Base-by-base conservation (phyloP, 2,113 vertebrate genomes). In the Martes martes region DNA sequence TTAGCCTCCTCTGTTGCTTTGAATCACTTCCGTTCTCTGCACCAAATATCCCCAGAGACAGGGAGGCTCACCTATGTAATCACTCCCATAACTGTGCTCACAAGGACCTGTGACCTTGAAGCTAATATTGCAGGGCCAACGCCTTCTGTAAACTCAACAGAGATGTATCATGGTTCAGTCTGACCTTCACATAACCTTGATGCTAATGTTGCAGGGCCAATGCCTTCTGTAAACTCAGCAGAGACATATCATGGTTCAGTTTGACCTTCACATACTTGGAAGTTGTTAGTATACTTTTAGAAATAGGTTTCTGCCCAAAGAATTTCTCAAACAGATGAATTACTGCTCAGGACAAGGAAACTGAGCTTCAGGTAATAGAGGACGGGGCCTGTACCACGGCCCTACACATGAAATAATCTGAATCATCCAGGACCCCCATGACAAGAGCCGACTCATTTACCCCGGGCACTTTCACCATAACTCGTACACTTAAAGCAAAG, bases 361-460 rank as follows among this genome's bases (percentile, higher is more conserved):
- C 4, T 16, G 69, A 63, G 23, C 5, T 14, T 28, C 14, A 21
- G 42, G 18, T 11, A 47, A 28, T 0, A 10, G 79, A 82, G 57
- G n/a, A 24, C 21, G 14, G 31, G 63, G 18, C 28, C 15, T 5
- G 6, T 10, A 4, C 39, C 61, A 2, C 18, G 33, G 65, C 39
- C 73, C 33, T 57, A 10, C 74, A 24, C 0, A 8, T 31, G 24
- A 0, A 18, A 2, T 52, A 11, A 11, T 7, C 71, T 7, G 52
- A 63, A 13, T 28, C 26, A 63, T 28, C 24, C 1, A 74, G n/a
- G 28, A 11, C 8, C 23, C 31, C 42, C 28, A 1, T 16, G 52
- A 11, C 10, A 10, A 1, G 4, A 3, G 7, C 21, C 11, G 23
- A 26, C 31, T 21, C 26, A 1, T 0, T 18, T 16, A 28, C 6